Conservation (phyloP, 2,113 vertebrate species). For the Trogon surrucura region DNA sequence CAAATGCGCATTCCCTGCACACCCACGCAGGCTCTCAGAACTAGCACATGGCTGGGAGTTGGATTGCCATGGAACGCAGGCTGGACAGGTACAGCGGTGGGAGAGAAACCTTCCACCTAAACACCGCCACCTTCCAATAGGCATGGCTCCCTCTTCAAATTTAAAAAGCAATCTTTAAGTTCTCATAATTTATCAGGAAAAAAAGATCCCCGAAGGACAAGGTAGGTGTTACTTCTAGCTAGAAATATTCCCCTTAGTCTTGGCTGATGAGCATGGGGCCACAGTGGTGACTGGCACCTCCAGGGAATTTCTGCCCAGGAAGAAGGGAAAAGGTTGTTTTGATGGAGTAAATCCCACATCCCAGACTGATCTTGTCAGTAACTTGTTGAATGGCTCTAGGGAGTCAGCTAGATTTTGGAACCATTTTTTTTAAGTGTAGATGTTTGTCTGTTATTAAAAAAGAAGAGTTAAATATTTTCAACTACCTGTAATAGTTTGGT, state of each 20-base stretch:
- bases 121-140: fast-evolving
- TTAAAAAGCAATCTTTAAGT: neutral
- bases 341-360: neutral
- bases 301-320: neutral
- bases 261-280: fast-evolving
- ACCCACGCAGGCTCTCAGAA: neutral
- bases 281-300: neutral
- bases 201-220: neutral
- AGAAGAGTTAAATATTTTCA: constrained; percentile 49
- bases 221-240: neutral
- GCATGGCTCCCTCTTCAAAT: neutral
- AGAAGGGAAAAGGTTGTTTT: constrained; percentile 10
- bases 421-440: neutral
- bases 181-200: neutral
- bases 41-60: neutral
- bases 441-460: constrained; percentile 13
- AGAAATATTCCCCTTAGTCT: neutral
- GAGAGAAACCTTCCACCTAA: neutral
- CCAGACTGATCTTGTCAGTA: neutral
- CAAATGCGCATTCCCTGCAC: neutral
- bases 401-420: neutral
- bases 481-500: constrained; percentile 38
- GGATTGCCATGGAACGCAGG: neutral
- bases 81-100: fast-evolving
- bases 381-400: neutral